Conservation (phyloP, 1,140 invertebrate species). For the Thereuonema tuberculata region DNA sequence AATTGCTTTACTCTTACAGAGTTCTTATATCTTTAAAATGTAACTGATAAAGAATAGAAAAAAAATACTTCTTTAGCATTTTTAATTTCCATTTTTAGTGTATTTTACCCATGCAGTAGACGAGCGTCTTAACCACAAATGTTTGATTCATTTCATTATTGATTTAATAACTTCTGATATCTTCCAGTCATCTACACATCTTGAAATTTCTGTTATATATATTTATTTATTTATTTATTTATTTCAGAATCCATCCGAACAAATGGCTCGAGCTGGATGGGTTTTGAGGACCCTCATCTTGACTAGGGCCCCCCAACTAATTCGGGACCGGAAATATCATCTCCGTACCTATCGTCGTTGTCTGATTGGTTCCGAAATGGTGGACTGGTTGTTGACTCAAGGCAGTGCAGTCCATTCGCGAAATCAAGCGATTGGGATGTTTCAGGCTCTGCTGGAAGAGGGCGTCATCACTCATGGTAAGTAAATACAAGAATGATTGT, state of each 20-base stretch:
- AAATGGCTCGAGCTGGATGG: slow-evolving; percentile 49
- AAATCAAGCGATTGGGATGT: slow-evolving; percentile 61
- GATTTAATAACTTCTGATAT: too few relatives aligned
- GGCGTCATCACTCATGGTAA: slow-evolving; percentile 61
- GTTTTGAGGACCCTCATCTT: slow-evolving; percentile 52
- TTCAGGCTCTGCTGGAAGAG: slow-evolving; percentile 71
- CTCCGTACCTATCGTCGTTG: slow-evolving; percentile 35
- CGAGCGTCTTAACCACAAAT: too few relatives aligned
- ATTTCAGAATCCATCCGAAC: slow-evolving; percentile 43
- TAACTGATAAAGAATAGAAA: too few relatives aligned
- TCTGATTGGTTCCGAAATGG: slow-evolving; percentile 51
- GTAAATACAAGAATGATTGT: slow-evolving; percentile 13
- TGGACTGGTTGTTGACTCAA: slow-evolving; percentile 56
- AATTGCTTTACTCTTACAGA: too few relatives aligned
- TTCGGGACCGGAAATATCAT: slow-evolving; percentile 44
- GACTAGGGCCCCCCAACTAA: slow-evolving; percentile 43
- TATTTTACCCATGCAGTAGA: too few relatives aligned
- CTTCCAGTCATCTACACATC: too few relatives aligned
- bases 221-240: too few relatives aligned
- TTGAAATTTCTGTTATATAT: too few relatives aligned
- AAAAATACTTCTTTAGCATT: too few relatives aligned
- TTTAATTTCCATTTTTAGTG: too few relatives aligned
- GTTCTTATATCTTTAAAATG: too few relatives aligned
- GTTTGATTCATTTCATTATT: too few relatives aligned
- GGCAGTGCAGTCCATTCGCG: slow-evolving; percentile 41